Conservation (phyloP, 2,888 invertebrate genomes). For the Torymus texanus region DNA sequence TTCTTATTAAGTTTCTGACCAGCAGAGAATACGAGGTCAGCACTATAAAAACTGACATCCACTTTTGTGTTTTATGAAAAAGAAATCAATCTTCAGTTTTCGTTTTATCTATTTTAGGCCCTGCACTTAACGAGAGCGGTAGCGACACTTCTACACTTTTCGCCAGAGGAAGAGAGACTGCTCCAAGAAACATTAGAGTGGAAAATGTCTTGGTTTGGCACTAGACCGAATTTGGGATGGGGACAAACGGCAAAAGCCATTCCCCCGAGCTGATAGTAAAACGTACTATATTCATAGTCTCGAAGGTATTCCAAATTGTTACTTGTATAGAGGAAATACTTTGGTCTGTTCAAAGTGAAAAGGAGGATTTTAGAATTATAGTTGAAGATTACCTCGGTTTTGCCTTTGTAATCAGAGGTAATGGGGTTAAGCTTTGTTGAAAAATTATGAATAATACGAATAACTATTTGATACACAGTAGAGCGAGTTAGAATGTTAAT, state of each 20-base stretch:
- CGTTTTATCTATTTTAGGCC: slow-evolving; percentile 79
- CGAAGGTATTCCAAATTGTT: slow-evolving; percentile 35
- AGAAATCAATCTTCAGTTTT: neutral
- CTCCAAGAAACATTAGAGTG: slow-evolving; percentile 87
- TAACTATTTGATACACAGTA: slow-evolving; percentile 34
- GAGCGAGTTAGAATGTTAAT: slow-evolving; percentile 43
- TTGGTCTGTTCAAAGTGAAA: slow-evolving; percentile 34
- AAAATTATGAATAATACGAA: slow-evolving; percentile 22
- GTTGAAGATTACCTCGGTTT: slow-evolving; percentile 20
- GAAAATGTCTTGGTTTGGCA: slow-evolving; percentile 85
- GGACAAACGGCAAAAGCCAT: slow-evolving; percentile 78
- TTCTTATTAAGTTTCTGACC: slow-evolving; percentile 93
- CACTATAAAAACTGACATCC: slow-evolving; percentile 39
- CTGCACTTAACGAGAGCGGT: slow-evolving; percentile 93
- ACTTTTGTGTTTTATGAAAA: slow-evolving; percentile 2
- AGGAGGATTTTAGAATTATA: slow-evolving; percentile 17
- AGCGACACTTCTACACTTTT: slow-evolving; percentile 87
- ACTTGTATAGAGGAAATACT: slow-evolving; percentile 15
- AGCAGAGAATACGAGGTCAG: slow-evolving; percentile 84
- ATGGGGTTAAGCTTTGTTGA: slow-evolving; percentile 34
- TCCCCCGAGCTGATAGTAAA: slow-evolving; percentile 78
- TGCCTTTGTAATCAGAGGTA: slow-evolving; percentile 23
- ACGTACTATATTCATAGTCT: slow-evolving; percentile 34
- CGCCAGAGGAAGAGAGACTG: slow-evolving; percentile 90
- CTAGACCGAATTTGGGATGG: slow-evolving; percentile 78